Conservation (phyloP, 2,113 vertebrate genomes). For the Cromileptes altivelis region DNA sequence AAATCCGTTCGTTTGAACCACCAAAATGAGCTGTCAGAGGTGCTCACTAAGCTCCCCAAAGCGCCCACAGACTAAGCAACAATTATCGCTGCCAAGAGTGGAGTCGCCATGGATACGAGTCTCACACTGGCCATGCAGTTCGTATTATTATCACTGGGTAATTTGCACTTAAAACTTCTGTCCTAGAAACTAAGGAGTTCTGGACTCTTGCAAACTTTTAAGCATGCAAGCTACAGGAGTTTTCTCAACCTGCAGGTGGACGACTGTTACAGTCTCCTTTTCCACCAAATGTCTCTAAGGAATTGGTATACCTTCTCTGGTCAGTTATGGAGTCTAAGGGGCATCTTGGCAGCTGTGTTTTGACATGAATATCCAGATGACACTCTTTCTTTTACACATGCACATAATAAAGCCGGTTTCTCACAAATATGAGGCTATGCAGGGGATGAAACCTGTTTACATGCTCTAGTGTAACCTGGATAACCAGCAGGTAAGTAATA, state of each 20-base stretch:
- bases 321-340: not conserved
- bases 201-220: not conserved
- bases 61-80: not conserved
- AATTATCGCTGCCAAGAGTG: not conserved
- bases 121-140: not conserved
- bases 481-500: not conserved
- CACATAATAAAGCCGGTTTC: not conserved
- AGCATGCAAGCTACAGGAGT: not conserved
- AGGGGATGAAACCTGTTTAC: not conserved
- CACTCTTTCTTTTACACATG: not conserved
- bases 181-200: not conserved
- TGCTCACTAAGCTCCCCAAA: conserved; percentile 4
- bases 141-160: not conserved
- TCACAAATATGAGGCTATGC: not conserved
- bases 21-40: conserved; percentile 23
- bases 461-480: not conserved
- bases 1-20: conserved; percentile 2
- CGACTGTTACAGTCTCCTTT: not conserved
- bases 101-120: conserved; percentile 37
- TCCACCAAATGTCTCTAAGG: not conserved
- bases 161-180: conserved; percentile 34
- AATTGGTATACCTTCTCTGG: not conserved
- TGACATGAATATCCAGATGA: not conserved
- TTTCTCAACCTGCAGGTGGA: not conserved
- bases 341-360: not conserved